These are phyloP conservation scores for Diogma glabrata DNA, from an alignment of 2,888 invertebrate species.

Conservation along the genomic window DNA sequence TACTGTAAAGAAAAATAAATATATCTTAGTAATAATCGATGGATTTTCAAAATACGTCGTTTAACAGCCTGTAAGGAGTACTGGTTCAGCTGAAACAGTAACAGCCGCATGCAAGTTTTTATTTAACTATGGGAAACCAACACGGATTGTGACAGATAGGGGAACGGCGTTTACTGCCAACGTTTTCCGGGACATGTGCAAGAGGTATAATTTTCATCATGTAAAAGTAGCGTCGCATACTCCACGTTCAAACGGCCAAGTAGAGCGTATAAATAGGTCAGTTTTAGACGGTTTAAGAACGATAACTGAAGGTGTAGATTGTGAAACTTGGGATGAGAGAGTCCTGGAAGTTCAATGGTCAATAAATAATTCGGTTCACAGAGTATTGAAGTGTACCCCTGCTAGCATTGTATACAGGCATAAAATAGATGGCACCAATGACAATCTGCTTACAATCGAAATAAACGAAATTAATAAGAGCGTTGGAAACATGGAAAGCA, in stretches of 20 bases:
- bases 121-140: constrained; percentile 22
- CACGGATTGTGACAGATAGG: constrained; percentile 21
- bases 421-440: too few species aligned
- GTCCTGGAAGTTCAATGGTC: constrained; percentile 18
- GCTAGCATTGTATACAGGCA: too few species aligned
- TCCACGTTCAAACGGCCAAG: constrained; percentile 19
- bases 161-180: constrained; percentile 23
- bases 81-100: too few species aligned
- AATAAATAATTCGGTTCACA: constrained; percentile 18
- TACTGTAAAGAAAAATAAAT: background rate
- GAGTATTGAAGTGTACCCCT: too few species aligned
- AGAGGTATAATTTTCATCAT: constrained; percentile 20
- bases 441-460: too few species aligned
- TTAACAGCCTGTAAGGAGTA: too few species aligned
- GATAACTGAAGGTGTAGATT: constrained; percentile 13
- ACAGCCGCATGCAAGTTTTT: too few species aligned
- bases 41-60: too few species aligned
- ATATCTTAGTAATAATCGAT: too few species aligned
- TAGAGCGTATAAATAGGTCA: constrained; percentile 16
- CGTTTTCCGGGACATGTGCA: constrained; percentile 20
- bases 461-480: too few species aligned
- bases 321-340: constrained; percentile 19
- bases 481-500: too few species aligned
- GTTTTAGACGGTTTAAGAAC: constrained; percentile 21
- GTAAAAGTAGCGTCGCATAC: constrained; percentile 20